Base-by-base conservation (phyloP, 2,113 vertebrate genomes). In the Hippotragus niger region DNA sequence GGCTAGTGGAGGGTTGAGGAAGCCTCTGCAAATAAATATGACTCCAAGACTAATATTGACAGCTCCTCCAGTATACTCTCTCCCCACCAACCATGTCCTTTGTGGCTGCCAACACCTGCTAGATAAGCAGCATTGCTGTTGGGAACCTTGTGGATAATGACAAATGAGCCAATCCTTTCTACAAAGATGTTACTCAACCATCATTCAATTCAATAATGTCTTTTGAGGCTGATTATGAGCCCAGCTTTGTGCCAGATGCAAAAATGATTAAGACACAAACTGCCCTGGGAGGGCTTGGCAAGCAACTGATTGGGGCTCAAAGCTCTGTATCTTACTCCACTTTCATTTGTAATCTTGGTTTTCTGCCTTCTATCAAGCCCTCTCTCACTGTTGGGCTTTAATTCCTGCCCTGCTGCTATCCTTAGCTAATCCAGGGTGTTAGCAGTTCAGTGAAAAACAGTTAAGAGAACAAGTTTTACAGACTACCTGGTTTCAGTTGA, bases 11-110 rank as follows among this genome's bases (percentile, higher is more conserved):
- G 36, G 43, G 78, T 21, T 85, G 60, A 90, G 31, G 74, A 90
- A 97, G 91, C 83, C 88, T 95, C 50, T 94, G 50, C 62, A 96
- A 97, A 98, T 98, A 98, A 97, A 94, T 78, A 84, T 67, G 84
- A 97, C 88, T 94, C 76, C 50, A 97, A 96, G 64, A 82, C 95
- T 93, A 97, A 94, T 86, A 85, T 50, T 90, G 84, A 95, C 95
- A 95, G 80, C 57, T 84, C 64, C 57, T 93, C 43, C 10, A 60
- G 47, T 80, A 93, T 50, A 62, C 55, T 64, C 64, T 97, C 71
- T 88, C 45, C 91, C 55, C n/a, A 91, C 40, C 80, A 88, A 67
- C 76, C n/a, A 76, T 7, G 27, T 95, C 62, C 74, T 88, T 78
- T 78, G 19, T 88, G 86, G 90, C 76, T 82, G 81, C 84, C 92